Conservation (phyloP, 2,113 vertebrate species). For the Eidolon helvum region DNA sequence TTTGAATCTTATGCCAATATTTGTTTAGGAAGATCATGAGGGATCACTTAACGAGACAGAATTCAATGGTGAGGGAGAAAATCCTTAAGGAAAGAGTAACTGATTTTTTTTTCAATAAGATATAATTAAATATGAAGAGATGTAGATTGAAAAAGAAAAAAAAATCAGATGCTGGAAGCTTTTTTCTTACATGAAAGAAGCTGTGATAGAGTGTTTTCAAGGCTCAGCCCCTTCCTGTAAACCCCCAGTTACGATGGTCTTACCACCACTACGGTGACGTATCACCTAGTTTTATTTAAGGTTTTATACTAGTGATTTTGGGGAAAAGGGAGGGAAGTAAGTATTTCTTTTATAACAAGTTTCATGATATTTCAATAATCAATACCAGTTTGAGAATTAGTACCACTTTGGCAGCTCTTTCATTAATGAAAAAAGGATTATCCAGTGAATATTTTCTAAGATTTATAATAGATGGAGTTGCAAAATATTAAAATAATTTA, state of each 20-base stretch:
- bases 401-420: conserved; percentile 8
- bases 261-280: background rate
- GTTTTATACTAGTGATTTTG: conserved; percentile 9
- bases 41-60: background rate
- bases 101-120: conserved; percentile 16
- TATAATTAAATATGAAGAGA: background rate
- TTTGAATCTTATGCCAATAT: background rate
- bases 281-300: background rate
- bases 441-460: conserved; percentile 46
- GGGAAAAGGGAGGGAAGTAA: background rate
- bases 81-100: background rate
- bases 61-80: background rate
- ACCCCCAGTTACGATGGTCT: background rate
- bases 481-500: conserved; percentile 64
- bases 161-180: background rate
- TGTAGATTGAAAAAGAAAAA: background rate
- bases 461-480: conserved; percentile 57
- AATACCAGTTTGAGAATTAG: conserved; percentile 36
- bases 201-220: background rate
- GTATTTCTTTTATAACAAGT: background rate
- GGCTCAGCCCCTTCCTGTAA: background rate
- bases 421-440: conserved; percentile 52
- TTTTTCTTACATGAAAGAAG: background rate
- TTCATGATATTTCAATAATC: background rate
- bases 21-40: background rate